phyloP scores from a whole-genome alignment of 2,888 invertebrate genomes.

The Synergus laeviventris region DNA sequence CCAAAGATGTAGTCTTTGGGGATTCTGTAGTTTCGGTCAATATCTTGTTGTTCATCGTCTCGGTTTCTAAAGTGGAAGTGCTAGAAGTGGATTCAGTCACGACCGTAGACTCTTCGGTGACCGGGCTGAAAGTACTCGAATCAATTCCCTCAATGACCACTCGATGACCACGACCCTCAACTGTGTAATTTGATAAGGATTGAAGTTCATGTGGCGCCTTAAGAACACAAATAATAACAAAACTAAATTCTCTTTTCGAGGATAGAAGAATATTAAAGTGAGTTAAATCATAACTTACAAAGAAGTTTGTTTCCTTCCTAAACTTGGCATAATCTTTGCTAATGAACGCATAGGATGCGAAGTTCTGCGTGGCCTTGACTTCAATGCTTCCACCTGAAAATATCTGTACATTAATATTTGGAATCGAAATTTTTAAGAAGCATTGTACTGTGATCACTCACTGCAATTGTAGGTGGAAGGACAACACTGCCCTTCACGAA shows the following conservation, averaged over 20 bases:
- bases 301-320: conserved; percentile 75
- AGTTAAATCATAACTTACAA: conserved; percentile 61
- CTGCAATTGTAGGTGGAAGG: conserved; percentile 90
- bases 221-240: conserved; percentile 5
- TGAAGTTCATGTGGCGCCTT: conserved; percentile 27
- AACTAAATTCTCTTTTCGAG: background rate
- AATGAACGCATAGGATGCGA: conserved; percentile 77
- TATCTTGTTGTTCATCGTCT: conserved; percentile 72
- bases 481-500: conserved; percentile 88
- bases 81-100: conserved; percentile 52
- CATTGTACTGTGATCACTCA: conserved; percentile 74
- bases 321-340: conserved; percentile 79
- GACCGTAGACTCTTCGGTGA: conserved; percentile 52
- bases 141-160: conserved; percentile 58
- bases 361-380: conserved; percentile 77
- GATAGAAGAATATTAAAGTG: background rate
- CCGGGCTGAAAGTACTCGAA: conserved; percentile 42
- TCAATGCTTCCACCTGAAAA: conserved; percentile 77
- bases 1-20: conserved; percentile 59
- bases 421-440: conserved; percentile 7
- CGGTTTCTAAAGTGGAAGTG: conserved; percentile 60
- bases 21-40: conserved; percentile 66
- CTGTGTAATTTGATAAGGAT: conserved; percentile 40
- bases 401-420: conserved; percentile 1
- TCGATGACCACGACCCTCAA: conserved; percentile 71